Evolutionary conservation across 2,797 vertebrate genomes (phyloP).

Genomic region (Leptodactylus fallax): DNA sequence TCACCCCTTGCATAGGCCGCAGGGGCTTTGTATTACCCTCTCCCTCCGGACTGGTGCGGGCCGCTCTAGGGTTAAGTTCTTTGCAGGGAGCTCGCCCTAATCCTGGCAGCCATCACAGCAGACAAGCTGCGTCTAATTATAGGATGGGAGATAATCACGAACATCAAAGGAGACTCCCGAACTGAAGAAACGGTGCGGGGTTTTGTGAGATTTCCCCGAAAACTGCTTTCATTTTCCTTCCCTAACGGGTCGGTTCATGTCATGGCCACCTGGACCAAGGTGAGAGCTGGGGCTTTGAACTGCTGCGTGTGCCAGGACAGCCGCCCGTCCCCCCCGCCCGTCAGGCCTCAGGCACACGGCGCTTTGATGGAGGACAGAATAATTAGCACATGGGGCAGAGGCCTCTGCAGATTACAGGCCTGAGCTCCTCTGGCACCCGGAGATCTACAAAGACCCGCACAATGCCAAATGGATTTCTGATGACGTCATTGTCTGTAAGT

Average conservation of each 20-base stretch:
- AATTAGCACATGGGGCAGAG: slow-evolving; percentile 52
- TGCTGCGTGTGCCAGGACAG: not conserved
- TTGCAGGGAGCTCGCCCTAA: slow-evolving; percentile 18
- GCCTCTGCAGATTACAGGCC: slow-evolving; percentile 53
- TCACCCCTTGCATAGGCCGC: too few species aligned
- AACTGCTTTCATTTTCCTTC: not conserved
- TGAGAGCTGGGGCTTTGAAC: slow-evolving; percentile 44
- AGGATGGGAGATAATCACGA: slow-evolving; percentile 53
- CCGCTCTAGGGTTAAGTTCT: slow-evolving; percentile 29
- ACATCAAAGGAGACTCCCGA: slow-evolving; percentile 52
- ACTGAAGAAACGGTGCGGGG: not conserved
- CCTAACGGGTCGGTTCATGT: slow-evolving; percentile 21
- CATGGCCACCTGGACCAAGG: slow-evolving; percentile 31
- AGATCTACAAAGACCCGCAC: not conserved
- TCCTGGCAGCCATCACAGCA: slow-evolving; percentile 12
- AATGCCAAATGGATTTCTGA: not conserved
- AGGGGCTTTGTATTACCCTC: too few species aligned
- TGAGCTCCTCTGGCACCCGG: slow-evolving; percentile 8
- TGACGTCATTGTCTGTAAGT: not conserved
- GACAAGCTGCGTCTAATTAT: slow-evolving; percentile 56
- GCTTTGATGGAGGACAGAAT: slow-evolving; percentile 55
- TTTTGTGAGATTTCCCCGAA: slow-evolving; percentile 22
- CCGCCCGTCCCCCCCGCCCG: not conserved
- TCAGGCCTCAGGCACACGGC: slow-evolving; percentile 33
- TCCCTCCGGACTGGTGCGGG: not conserved